These are phyloP conservation scores for Procambarus virginalis DNA, from an alignment of 1,140 invertebrate genomes.

Conservation along the genomic window DNA sequence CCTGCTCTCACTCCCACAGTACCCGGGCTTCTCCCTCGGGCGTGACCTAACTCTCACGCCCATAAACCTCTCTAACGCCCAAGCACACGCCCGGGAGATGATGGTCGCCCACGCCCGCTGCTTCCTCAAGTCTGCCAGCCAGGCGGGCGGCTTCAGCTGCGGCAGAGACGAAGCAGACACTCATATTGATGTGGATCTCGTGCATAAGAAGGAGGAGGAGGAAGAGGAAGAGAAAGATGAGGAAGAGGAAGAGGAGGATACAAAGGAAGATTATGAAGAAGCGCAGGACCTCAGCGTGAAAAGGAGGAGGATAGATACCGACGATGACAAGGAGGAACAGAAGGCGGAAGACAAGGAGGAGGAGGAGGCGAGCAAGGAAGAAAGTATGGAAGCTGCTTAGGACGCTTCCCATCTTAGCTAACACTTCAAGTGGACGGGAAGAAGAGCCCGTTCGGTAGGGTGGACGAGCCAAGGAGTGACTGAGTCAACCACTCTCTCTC, in stretches of 20 bases:
- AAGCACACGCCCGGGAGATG: constrained; percentile 58
- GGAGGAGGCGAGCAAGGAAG: constrained; percentile 3
- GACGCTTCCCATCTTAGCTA: no score
- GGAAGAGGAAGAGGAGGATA: constrained; percentile 43
- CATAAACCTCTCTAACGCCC: constrained; percentile 62
- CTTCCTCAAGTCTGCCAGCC: constrained; percentile 54
- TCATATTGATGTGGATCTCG: constrained; percentile 63
- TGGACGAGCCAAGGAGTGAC: no score
- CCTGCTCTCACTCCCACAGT: constrained; percentile 47
- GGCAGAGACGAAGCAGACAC: constrained; percentile 52
- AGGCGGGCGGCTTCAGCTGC: not conserved
- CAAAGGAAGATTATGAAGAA: constrained; percentile 38
- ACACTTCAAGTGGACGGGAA: no score
- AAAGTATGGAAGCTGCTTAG: constrained; percentile 7
- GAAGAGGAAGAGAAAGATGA: constrained; percentile 8
- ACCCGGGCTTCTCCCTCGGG: constrained; percentile 57
- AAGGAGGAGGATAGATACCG: constrained; percentile 45
- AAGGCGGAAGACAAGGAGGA: not conserved
- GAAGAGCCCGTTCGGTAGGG: no score
- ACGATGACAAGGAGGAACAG: not conserved
- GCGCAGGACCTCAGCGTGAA: constrained; percentile 65
- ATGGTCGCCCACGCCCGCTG: constrained; percentile 59
- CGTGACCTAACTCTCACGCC: constrained; percentile 68
- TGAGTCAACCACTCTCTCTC: no score
- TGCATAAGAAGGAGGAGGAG: constrained; percentile 26